phyloP scores from a whole-genome alignment of 2,888 invertebrate genomes.

The Cacoxenus indagator region DNA sequence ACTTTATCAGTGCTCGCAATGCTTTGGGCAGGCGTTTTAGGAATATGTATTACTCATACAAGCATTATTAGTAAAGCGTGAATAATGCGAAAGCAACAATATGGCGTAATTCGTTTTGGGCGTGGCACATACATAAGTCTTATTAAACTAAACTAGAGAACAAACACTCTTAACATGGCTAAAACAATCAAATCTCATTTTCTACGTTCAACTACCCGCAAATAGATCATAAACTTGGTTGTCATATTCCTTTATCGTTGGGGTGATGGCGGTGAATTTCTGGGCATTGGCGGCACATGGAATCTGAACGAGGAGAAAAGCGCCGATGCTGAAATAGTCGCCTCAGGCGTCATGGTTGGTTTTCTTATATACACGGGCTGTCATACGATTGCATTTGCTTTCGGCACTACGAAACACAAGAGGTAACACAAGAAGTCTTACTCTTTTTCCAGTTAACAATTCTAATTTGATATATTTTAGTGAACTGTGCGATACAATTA shows the following conservation, averaged over 20 bases:
- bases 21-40: neutral
- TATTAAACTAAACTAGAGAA: neutral
- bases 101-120: conserved; percentile 11
- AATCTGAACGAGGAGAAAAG: conserved; percentile 90
- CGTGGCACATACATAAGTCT: conserved; percentile 8
- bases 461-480: conserved; percentile 70
- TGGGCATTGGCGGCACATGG: conserved; percentile 92
- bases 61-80: neutral
- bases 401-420: conserved; percentile 84
- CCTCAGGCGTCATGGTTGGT: conserved; percentile 88
- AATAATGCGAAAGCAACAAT: neutral
- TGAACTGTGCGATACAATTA: conserved; percentile 83
- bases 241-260: conserved; percentile 85
- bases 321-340: conserved; percentile 89
- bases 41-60: conserved; percentile 14
- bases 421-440: conserved; percentile 70
- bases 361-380: conserved; percentile 87
- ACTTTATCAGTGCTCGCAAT: neutral
- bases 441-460: neutral
- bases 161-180: neutral
- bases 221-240: conserved; percentile 84
- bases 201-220: conserved; percentile 50
- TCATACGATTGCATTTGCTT: conserved; percentile 81
- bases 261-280: conserved; percentile 85
- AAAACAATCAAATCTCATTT: neutral